Evolutionary conservation across 92 coral and sea anemone species (phyloP).

Genomic region (Galaxea fascicularis): DNA sequence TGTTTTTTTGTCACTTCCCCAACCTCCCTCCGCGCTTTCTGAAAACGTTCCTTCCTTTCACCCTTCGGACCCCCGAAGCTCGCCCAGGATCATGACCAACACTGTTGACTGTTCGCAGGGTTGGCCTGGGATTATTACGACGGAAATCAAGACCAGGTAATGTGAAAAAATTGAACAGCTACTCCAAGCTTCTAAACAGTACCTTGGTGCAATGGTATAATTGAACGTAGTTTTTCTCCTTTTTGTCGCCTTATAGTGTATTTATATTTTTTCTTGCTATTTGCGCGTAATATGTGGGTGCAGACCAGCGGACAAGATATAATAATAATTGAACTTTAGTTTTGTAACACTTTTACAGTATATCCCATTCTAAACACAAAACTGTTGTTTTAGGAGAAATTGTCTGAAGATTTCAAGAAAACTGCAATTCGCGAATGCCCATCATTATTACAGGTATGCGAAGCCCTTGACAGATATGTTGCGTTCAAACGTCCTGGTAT

Average conservation of each 20-base stretch:
- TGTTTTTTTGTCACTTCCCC: too few relatives aligned
- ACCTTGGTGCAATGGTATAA: too few relatives aligned
- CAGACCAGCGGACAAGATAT: too few relatives aligned
- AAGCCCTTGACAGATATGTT: neutral
- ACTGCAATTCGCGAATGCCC: constrained; percentile 70
- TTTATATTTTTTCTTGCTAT: neutral
- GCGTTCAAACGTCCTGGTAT: too few relatives aligned
- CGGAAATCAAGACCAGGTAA: constrained; percentile 93
- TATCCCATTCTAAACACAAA: neutral
- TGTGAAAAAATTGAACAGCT: neutral
- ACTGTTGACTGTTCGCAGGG: constrained; percentile 59
- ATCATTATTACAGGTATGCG: constrained; percentile 60
- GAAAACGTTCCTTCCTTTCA: too few relatives aligned
- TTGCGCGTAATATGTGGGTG: neutral
- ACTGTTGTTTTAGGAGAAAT: constrained; percentile 40
- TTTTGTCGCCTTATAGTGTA: neutral
- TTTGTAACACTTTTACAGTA: neutral
- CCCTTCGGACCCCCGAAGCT: too few relatives aligned
- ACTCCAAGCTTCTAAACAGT: neutral
- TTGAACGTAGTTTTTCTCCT: neutral
- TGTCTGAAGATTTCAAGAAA: constrained; percentile 67
- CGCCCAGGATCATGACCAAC: too few relatives aligned
- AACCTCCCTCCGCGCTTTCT: too few relatives aligned
- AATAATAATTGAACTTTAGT: too few relatives aligned
- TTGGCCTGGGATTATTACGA: constrained; percentile 95